phyloP scores from a whole-genome alignment of 2,797 vertebrate genomes.

The Acrossocheilus wenchowensis region DNA sequence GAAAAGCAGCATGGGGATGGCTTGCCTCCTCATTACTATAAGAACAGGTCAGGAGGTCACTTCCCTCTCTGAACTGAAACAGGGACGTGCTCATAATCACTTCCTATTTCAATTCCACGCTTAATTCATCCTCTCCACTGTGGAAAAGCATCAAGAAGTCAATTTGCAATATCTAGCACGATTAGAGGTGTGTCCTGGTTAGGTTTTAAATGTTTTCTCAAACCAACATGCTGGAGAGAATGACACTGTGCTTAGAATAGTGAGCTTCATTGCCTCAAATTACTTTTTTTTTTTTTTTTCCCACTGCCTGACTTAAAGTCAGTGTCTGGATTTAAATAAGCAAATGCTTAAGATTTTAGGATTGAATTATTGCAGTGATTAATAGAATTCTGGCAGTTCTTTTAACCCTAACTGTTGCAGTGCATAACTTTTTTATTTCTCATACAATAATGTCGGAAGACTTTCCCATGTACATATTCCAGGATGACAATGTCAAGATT shows the following conservation, averaged over 20 bases:
- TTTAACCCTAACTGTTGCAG: no score
- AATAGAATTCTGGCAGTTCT: no score
- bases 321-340: neutral
- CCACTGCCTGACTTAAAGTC: neutral
- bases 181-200: neutral
- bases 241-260: neutral
- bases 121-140: neutral
- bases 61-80: slow-evolving; percentile 33
- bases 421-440: no score
- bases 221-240: neutral
- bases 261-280: neutral
- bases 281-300: neutral
- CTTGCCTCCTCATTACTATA: slow-evolving; percentile 56
- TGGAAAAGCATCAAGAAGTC: neutral
- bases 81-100: slow-evolving; percentile 4
- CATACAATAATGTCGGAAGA: no score
- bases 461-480: no score
- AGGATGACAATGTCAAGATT: no score
- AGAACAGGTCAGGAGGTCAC: slow-evolving; percentile 64
- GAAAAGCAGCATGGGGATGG: slow-evolving; percentile 28
- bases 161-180: neutral
- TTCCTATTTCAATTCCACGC: neutral
- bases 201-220: neutral
- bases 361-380: neutral
- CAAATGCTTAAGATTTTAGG: neutral